A percentile compares a stretch with the other conserved stretches of the same genome.
phyloP scores from a whole-genome alignment of 1,140 invertebrate species.

The Cotesia vestalis region DNA sequence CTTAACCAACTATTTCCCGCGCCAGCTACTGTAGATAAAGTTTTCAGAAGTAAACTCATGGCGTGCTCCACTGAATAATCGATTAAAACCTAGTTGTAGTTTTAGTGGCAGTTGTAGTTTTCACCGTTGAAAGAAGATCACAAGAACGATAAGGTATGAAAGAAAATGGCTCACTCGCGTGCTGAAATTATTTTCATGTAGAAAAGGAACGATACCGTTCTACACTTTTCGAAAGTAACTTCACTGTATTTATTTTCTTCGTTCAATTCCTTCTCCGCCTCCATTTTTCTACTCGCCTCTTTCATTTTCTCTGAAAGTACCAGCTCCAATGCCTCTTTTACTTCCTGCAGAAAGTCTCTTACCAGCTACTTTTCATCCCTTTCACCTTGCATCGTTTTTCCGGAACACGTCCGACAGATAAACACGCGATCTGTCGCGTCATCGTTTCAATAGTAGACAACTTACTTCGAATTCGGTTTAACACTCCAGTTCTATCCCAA shows the following conservation, averaged over 20 bases:
- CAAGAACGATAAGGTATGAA: no score
- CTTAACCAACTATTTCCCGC: neutral
- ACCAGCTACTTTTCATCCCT: neutral
- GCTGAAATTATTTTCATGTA: constrained; percentile 24
- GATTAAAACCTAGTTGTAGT: constrained; percentile 9
- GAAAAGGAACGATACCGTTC: constrained; percentile 1
- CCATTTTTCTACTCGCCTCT: neutral
- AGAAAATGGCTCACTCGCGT: neutral
- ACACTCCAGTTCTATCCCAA: no score
- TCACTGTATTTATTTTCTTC: neutral
- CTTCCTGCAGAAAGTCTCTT: no score
- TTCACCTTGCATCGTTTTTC: constrained; percentile 29
- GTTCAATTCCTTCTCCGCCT: neutral
- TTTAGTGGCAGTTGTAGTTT: no score
- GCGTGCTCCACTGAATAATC: constrained; percentile 9
- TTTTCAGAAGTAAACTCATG: neutral
- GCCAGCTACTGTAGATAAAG: neutral
- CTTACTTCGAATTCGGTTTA: constrained; percentile 16
- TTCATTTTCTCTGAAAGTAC: no score
- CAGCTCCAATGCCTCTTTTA: no score
- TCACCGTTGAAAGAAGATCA: no score
- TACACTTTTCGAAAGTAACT: no score
- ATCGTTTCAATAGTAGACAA: constrained; percentile 4
- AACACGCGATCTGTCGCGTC: constrained; percentile 35
- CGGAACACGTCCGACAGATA: constrained; percentile 17